phyloP scores from a whole-genome alignment of 2,113 vertebrate genomes.

The Ptychochromis oligacanthus region DNA sequence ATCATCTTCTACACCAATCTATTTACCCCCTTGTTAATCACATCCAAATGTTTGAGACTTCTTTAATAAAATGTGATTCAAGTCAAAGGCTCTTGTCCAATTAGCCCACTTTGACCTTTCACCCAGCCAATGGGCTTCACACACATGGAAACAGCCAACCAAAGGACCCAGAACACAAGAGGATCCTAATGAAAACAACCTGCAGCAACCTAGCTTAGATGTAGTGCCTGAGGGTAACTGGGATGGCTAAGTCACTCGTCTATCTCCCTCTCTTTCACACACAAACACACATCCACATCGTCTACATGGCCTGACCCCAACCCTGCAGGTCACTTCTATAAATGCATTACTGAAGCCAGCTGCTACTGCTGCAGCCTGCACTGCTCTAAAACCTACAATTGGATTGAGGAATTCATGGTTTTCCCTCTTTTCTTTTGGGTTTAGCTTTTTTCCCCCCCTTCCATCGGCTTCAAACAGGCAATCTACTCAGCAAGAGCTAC shows the following conservation, averaged over 20 bases:
- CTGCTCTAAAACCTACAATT: slow-evolving; percentile 89
- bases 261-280: slow-evolving; percentile 49
- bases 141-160: slow-evolving; percentile 44
- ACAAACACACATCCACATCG: slow-evolving; percentile 58
- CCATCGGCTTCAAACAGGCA: slow-evolving; percentile 82
- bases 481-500: slow-evolving; percentile 82
- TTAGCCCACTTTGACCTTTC: slow-evolving; percentile 71
- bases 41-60: slow-evolving; percentile 66
- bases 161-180: slow-evolving; percentile 61
- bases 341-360: slow-evolving; percentile 95
- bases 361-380: slow-evolving; percentile 80
- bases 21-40: slow-evolving; percentile 64
- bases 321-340: slow-evolving; percentile 83
- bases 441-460: slow-evolving; percentile 55
- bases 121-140: slow-evolving; percentile 42
- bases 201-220: slow-evolving; percentile 60
- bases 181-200: slow-evolving; percentile 65
- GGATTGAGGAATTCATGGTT: slow-evolving; percentile 93
- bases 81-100: slow-evolving; percentile 75
- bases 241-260: slow-evolving; percentile 48
- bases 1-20: slow-evolving; percentile 48
- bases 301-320: slow-evolving; percentile 87
- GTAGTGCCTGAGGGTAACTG: slow-evolving; percentile 60
- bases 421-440: slow-evolving; percentile 69
- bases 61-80: slow-evolving; percentile 64